Evolutionary conservation across 2,797 vertebrate genomes (phyloP).

Genomic region (Urocyon cinereoargenteus): DNA sequence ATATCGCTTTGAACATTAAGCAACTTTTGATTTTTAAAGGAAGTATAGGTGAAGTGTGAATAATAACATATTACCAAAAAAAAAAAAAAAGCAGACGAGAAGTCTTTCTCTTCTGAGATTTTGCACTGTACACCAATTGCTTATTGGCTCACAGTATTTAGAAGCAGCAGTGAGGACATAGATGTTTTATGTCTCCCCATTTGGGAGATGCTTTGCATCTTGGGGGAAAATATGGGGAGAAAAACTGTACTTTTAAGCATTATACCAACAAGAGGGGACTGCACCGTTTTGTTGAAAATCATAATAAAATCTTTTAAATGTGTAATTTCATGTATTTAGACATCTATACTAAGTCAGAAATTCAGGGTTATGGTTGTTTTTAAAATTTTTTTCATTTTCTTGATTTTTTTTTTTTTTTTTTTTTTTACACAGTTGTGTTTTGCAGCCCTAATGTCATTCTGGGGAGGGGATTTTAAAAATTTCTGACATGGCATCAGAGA

Average conservation of each 20-base stretch:
- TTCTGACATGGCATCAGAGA: not conserved
- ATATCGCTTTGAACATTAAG: slow-evolving; percentile 77
- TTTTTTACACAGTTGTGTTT: slow-evolving; percentile 44
- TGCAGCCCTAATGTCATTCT: slow-evolving; percentile 44
- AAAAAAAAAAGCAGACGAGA: slow-evolving; percentile 57
- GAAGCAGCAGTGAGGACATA: slow-evolving; percentile 56
- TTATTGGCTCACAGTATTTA: slow-evolving; percentile 56
- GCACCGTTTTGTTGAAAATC: slow-evolving; percentile 71
- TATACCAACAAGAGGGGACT: slow-evolving; percentile 62
- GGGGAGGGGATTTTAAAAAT: not conserved
- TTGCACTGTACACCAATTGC: slow-evolving; percentile 60
- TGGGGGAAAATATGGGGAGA: not conserved
- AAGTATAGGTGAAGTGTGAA: slow-evolving; percentile 81
- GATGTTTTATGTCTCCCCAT: slow-evolving; percentile 61
- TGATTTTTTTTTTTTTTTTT: not conserved
- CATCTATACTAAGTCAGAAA: slow-evolving; percentile 65
- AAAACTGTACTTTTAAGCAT: slow-evolving; percentile 38
- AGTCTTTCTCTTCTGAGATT: slow-evolving; percentile 75
- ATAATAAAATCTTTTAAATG: slow-evolving; percentile 66
- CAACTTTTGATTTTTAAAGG: slow-evolving; percentile 84
- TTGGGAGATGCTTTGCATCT: slow-evolving; percentile 77
- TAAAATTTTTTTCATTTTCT: not conserved
- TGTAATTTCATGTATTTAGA: slow-evolving; percentile 51
- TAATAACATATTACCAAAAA: slow-evolving; percentile 53
- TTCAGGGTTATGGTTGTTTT: slow-evolving; percentile 64